A percentile compares a stretch with the other conserved stretches of the same genome.
phyloP scores from a whole-genome alignment of 2,797 vertebrate species.

The Phrynocephalus guinanensis region DNA sequence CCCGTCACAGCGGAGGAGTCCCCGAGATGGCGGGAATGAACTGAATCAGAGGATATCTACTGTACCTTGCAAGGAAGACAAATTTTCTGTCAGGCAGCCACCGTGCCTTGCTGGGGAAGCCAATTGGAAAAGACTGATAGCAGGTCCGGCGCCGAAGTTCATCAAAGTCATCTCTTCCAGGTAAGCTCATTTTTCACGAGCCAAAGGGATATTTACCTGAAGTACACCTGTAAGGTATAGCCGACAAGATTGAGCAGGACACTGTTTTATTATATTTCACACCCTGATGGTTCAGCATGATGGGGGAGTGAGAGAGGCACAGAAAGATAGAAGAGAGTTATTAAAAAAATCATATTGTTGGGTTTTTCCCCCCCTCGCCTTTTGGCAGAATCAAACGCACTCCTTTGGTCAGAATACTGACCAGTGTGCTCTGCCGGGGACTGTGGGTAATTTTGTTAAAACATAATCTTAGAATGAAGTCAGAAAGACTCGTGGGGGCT shows the following conservation, averaged over 20 bases:
- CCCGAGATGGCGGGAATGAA: slow-evolving; percentile 64
- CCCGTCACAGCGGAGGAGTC: slow-evolving; percentile 39
- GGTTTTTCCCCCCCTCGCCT: slow-evolving; percentile 43
- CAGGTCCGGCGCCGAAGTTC: slow-evolving; percentile 87
- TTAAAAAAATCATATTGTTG: slow-evolving; percentile 37
- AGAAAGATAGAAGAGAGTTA: slow-evolving; percentile 64
- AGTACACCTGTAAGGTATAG: slow-evolving; percentile 94
- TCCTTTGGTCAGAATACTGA: slow-evolving; percentile 30
- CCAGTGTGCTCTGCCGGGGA: slow-evolving; percentile 13
- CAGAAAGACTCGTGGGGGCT: no score
- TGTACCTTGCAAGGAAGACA: slow-evolving; percentile 91
- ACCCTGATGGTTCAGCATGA: slow-evolving; percentile 87
- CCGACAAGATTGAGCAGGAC: slow-evolving; percentile 92
- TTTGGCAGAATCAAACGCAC: slow-evolving; percentile 9
- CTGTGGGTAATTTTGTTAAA: not conserved
- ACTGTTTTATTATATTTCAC: slow-evolving; percentile 99
- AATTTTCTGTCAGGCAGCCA: slow-evolving; percentile 85
- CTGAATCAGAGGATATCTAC: slow-evolving; percentile 87
- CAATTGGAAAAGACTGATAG: slow-evolving; percentile 99
- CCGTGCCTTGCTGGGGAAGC: slow-evolving; percentile 87
- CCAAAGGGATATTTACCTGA: slow-evolving; percentile 94
- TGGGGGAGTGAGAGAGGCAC: slow-evolving; percentile 60
- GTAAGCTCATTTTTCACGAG: slow-evolving; percentile 97
- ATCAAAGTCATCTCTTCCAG: slow-evolving; percentile 94
- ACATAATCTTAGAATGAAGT: not conserved